phyloP scores from a whole-genome alignment of 2,113 vertebrate species.

The Gobio gobio region DNA sequence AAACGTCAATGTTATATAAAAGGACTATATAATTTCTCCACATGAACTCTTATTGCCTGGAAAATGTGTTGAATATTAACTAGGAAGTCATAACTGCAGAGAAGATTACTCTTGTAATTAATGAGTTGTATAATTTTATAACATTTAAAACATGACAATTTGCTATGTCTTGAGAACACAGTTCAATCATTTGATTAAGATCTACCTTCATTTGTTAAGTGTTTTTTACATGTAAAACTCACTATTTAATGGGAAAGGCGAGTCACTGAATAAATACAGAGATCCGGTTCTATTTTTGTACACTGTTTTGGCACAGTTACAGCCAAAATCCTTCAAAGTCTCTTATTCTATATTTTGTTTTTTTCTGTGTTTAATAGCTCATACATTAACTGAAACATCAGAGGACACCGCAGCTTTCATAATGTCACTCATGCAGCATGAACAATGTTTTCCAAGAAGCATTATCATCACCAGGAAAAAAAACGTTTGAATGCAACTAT shows the following conservation, averaged over 20 bases:
- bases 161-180: neutral
- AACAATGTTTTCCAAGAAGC: conserved; percentile 2
- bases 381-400: conserved; percentile 11
- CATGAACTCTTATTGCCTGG: neutral
- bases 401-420: neutral
- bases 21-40: neutral
- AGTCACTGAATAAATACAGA: neutral
- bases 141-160: neutral
- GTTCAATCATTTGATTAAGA: neutral
- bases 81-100: neutral
- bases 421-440: neutral
- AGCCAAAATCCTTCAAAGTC: too few species aligned
- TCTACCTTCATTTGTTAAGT: neutral
- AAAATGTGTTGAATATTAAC: conserved; percentile 24
- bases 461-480: neutral
- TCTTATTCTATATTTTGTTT: neutral
- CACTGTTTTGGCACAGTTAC: too few species aligned
- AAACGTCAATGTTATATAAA: neutral
- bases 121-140: neutral
- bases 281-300: neutral
- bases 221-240: too few species aligned
- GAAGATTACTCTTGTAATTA: neutral
- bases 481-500: neutral
- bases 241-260: neutral
- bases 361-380: neutral